A percentile compares a stretch with the other conserved stretches of the same genome.
phyloP scores from a whole-genome alignment of 2,797 vertebrate species.

The Premnoplex brunnescens region DNA sequence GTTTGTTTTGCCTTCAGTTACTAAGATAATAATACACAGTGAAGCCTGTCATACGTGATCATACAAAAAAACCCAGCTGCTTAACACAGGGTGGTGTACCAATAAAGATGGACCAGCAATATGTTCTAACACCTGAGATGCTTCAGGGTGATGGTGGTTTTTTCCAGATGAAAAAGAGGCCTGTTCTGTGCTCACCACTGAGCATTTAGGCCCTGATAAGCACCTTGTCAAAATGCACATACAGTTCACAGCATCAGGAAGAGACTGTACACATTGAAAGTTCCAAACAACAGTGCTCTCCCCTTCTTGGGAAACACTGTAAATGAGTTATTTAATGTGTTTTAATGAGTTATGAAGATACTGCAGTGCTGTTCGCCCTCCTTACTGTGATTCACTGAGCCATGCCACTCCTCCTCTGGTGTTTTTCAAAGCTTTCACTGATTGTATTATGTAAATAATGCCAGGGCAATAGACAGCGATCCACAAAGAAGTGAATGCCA shows the following conservation, averaged over 20 bases:
- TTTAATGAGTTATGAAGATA: neutral
- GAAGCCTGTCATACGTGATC: slow-evolving; percentile 1
- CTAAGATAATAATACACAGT: neutral
- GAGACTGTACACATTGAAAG: neutral
- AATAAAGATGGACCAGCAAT: slow-evolving; percentile 16
- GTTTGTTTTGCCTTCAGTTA: slow-evolving; percentile 57
- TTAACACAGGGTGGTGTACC: neutral
- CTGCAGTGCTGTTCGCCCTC: neutral
- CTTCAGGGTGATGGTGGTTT: neutral
- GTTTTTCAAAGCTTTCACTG: neutral
- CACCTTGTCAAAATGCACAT: neutral
- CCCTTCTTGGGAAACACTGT: neutral
- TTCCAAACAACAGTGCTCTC: neutral
- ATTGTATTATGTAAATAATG: neutral
- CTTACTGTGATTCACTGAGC: neutral
- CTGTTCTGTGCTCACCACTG: neutral
- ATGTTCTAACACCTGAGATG: neutral
- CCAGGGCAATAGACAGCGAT: neutral
- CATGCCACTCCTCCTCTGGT: neutral
- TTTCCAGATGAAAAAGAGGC: neutral
- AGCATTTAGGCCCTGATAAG: neutral
- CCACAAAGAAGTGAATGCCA: neutral
- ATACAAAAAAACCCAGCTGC: neutral
- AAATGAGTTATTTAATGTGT: neutral
- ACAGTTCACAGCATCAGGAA: neutral